Evolutionary conservation across 2,797 vertebrate species (phyloP), one percentile per base, ranked within the genome.

Genomic region (Hafferia zeledoni): DNA sequence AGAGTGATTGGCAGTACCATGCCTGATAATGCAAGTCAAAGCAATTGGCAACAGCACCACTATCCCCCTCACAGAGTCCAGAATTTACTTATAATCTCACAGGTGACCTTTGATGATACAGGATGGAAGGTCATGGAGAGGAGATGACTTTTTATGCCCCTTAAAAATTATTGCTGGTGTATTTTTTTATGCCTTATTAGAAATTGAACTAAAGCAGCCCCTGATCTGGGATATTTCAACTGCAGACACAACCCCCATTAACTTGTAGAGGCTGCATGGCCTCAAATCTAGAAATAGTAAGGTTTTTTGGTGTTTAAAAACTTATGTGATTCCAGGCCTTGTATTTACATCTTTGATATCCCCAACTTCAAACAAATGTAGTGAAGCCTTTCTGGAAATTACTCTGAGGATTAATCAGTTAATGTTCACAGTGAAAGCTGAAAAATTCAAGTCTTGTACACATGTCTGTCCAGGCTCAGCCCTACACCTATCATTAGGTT

Each of bases 11-110:
- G 93, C 95, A 97, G 95, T 46, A 95, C 93, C 94, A 93, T 95
- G 96, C 94, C 90, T 97, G 97, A 98, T 96, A 97, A 89, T 81
- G 93, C 76, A 84, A 96, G 94, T 95, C 91, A 96, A 83, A 96
- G 84, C 94, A 93, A 95, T 96, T 97, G 94, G 96, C 96, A 96
- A 96, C 91, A 49, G 95, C 89, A 78, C 76, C 87, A 57, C 85
- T 83, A 96, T 82, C 80, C 71, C 87, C 79, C 94, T 94, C 74
- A 22, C 68, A 17, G 94, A 80, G 90, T 96, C 93, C 93, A 93
- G 87, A 93, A 93, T 90, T 94, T 68, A 89, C 92, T 89, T 93
- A 68, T 28, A 85, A 83, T 79, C 93, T 96, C 88, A 89, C 74
- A 69, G 70, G 83, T 95, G 94, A 97, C 91, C 97, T 96, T 95